Evolutionary conservation across 2,888 invertebrate genomes (phyloP).

Genomic region (Ennomos fuscantarius): DNA sequence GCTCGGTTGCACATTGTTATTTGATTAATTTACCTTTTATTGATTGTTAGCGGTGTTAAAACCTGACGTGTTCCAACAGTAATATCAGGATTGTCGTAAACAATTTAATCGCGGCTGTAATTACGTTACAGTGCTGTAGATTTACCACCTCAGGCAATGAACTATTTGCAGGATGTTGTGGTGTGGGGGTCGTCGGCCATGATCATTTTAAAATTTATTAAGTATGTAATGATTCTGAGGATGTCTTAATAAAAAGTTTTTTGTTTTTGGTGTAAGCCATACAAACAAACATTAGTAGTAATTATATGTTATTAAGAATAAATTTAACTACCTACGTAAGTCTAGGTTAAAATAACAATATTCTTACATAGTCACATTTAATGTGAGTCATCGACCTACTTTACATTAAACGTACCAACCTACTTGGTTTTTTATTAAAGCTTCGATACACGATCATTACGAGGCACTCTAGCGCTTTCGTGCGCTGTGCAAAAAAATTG

Average conservation of each 20-base stretch:
- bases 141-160: neutral
- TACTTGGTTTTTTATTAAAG: constrained; percentile 39
- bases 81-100: constrained; percentile 31
- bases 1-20: constrained; percentile 47
- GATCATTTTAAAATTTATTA: neutral
- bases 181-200: neutral
- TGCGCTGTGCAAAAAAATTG: constrained; percentile 64
- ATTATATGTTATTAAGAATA: too few relatives aligned
- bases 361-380: too few relatives aligned
- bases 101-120: constrained; percentile 10
- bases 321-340: too few relatives aligned
- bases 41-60: constrained; percentile 53
- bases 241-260: too few relatives aligned
- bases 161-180: neutral
- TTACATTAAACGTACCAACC: neutral
- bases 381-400: constrained; percentile 37
- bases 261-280: too few relatives aligned
- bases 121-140: neutral
- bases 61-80: constrained; percentile 35
- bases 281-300: too few relatives aligned
- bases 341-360: neutral
- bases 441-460: constrained; percentile 48
- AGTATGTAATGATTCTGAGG: too few relatives aligned
- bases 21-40: constrained; percentile 51
- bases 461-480: constrained; percentile 59